Conservation (phyloP, 2,797 vertebrate genomes). For the Syndactyla subalaris region DNA sequence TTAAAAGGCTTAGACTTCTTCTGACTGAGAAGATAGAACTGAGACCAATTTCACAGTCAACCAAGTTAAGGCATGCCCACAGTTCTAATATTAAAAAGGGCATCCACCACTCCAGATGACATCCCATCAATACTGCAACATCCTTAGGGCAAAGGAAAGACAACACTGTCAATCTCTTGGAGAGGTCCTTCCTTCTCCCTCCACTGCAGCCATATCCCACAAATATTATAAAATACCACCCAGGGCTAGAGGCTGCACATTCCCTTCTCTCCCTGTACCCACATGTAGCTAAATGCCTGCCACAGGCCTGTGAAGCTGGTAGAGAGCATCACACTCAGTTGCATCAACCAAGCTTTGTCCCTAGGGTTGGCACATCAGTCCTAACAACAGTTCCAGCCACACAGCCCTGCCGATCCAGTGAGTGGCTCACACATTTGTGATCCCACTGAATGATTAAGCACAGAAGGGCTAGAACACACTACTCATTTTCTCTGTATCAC, state of each 20-base stretch:
- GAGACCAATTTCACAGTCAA: not conserved
- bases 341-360: not conserved
- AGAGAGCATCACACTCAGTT: not conserved
- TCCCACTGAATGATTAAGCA: not conserved
- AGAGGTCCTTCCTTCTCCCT: not conserved
- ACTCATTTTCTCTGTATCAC: not conserved
- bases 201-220: not conserved
- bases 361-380: not conserved
- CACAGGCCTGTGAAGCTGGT: not conserved
- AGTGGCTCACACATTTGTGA: not conserved
- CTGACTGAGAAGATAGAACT: not conserved
- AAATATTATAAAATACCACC: not conserved
- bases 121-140: not conserved
- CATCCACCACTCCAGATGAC: not conserved
- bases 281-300: rapidly evolving
- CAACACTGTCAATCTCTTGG: rapidly evolving
- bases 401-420: not conserved
- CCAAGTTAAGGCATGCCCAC: not conserved
- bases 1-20: not conserved
- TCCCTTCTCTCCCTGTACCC: not conserved
- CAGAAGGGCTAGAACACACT: not conserved
- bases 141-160: not conserved
- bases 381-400: not conserved
- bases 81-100: not conserved
- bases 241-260: not conserved